Evolutionary conservation across 2,888 invertebrate species (phyloP), one percentile per base, ranked within the genome.

Genomic region (Calliphora vomitoria): DNA sequence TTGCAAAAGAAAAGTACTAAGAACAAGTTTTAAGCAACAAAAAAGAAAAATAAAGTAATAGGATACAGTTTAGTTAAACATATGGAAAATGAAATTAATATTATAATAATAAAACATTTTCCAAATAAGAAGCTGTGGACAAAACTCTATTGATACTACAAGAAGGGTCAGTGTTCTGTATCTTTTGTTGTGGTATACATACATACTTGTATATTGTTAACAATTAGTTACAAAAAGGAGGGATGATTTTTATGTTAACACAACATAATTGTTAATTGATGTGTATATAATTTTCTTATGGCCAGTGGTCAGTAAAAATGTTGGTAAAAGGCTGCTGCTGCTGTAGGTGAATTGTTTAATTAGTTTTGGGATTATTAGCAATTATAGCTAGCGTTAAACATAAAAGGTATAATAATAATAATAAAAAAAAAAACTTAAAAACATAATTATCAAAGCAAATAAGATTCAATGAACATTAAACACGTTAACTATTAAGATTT

Each of bases 261-360:
- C 60, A 60, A 72, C 69, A 85, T 87, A 92, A 93, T 92, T 92
- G 92, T 90, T 92, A 93, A 93, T 92, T 92, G 92, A 93, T 92
- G 92, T 92, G 92, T 92, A 89, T 90, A 91, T 92, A 92, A 92
- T 92, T 90, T 87, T 31, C 81, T 84, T 78, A 82, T 83, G 62
- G 75, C 85, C 81, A 84, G 81, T 87, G 87, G 87, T 55, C 87
- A 87, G 76, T 72, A 44, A 78, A 72, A 84, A 72, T 84, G 72
- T 72, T 74, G 53, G 13, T 68, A 83, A 78, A 83, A 76, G 44
- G 13, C 11, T 13, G 13, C 80, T 72, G n/a, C 55, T 13, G 20
- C 20, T 69, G 6, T 8, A 75, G 81, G 78, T 62, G 84, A 85
- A 87, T 87, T 84, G 81, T 85, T 87, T 87, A 87, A 87, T 87